A percentile compares a stretch with the other conserved stretches of the same genome.
Evolutionary conservation across 2,797 vertebrate species (phyloP).

Genomic region (Mormyrus proboscirostris): DNA sequence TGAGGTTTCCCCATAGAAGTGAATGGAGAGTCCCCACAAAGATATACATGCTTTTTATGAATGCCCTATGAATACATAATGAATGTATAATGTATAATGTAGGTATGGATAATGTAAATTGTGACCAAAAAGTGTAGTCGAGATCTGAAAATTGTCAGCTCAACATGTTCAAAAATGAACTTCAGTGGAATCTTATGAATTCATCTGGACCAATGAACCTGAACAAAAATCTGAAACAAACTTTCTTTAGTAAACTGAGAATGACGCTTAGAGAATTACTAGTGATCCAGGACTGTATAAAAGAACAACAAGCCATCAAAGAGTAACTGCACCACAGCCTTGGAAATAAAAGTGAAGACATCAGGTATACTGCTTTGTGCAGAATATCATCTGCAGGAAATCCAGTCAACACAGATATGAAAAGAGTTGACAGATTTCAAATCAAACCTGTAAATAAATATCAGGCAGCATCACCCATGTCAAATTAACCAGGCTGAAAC

Average conservation of each 20-base stretch:
- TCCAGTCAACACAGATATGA: neutral
- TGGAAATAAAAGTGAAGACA: neutral
- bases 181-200: neutral
- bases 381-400: neutral
- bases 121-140: neutral
- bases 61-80: neutral
- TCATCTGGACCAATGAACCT: neutral
- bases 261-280: neutral
- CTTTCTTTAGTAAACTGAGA: neutral
- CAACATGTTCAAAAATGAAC: too few species aligned
- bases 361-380: neutral
- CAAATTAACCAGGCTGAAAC: conserved; percentile 1
- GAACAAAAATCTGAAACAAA: neutral
- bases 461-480: neutral
- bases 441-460: neutral
- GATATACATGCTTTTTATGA: neutral
- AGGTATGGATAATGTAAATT: neutral
- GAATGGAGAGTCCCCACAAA: too few species aligned
- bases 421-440: conserved; percentile 4
- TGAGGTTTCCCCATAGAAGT: too few species aligned
- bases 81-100: neutral
- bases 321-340: neutral
- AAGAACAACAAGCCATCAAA: neutral
- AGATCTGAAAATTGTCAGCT: neutral
- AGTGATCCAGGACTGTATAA: neutral